Conservation (phyloP, 2,113 vertebrate species). For the Agelaius phoeniceus region DNA sequence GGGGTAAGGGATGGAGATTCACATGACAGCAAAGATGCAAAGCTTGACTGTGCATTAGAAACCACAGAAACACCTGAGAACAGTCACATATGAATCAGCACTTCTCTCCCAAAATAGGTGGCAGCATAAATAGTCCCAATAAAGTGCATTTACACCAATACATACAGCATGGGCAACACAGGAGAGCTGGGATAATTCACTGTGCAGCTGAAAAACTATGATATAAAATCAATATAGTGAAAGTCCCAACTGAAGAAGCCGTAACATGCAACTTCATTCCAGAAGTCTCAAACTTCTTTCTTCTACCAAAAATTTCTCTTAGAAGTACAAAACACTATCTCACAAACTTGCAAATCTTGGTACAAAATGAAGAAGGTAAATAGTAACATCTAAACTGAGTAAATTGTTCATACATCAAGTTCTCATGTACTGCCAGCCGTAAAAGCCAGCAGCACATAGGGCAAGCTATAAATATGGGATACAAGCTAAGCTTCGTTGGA, state of each 20-base stretch:
- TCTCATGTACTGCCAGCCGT: not conserved
- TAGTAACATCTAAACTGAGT: not conserved
- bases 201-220: not conserved
- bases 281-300: not conserved
- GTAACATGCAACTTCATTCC: not conserved
- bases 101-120: not conserved
- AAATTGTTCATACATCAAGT: not conserved
- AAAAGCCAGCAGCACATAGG: not conserved
- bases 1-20: not conserved
- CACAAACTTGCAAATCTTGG: not conserved
- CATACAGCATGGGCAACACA: accelerated
- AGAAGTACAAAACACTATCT: not conserved
- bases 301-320: not conserved
- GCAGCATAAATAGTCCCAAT: not conserved
- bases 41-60: not conserved
- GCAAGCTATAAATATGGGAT: not conserved
- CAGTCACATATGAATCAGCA: not conserved
- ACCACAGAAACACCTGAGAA: not conserved
- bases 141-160: not conserved
- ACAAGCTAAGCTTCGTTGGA: not conserved
- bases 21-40: not conserved
- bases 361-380: not conserved
- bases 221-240: not conserved
- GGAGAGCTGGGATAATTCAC: not conserved
- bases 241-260: not conserved